Base-by-base conservation (phyloP, 1,140 invertebrate species). In the Drosophila ambigua region DNA sequence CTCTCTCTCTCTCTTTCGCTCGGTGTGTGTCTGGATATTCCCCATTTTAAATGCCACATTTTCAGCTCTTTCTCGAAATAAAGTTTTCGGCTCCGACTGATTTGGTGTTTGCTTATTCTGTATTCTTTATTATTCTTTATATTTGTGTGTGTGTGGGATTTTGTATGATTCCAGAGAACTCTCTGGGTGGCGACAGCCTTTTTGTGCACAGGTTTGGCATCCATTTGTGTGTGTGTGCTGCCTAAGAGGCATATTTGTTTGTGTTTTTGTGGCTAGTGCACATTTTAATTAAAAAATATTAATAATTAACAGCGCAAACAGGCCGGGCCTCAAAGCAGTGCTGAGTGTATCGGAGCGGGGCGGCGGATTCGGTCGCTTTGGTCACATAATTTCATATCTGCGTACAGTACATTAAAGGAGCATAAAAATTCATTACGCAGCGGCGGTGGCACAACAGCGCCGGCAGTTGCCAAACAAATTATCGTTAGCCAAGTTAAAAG, bases 401-500 rank as follows among this genome's bases (percentile, higher is more conserved):
- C 66, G 68, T 83, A 76, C 79, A 80, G 71, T 78, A 78, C 81
- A 85, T 80, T 78, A 85, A 85, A 88, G 83, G 72, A 62, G 72
- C 83, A 88, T 88, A 88, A 88, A 88, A 88, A 88, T 88, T 88
- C 83, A 88, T 88, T 88, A 88, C 68, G 72, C 65, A 52, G 58
- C 79, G 65, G 48, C 65, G 62, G 63, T 26, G 55, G 69, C 69
- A 45, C 16, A 59, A n/a, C 54, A 60, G 52, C 35, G 64, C 43
- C 58, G 62, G 71, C 83, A 69, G 83, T 82, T 87, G 83, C 72
- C 72, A 79, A 88, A 88, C 83, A 88, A 88, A 88, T 88, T 88
- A 88, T 88, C 83, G 83, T 88, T 88, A 88, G 83, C 79, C 79
- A 83, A 88, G 79, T 79, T 79, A 79, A 88, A 88, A 79, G 83